A percentile compares a stretch with the other conserved stretches of the same genome.
phyloP scores from a whole-genome alignment of 2,113 vertebrate species.

The Climacteris rufus region DNA sequence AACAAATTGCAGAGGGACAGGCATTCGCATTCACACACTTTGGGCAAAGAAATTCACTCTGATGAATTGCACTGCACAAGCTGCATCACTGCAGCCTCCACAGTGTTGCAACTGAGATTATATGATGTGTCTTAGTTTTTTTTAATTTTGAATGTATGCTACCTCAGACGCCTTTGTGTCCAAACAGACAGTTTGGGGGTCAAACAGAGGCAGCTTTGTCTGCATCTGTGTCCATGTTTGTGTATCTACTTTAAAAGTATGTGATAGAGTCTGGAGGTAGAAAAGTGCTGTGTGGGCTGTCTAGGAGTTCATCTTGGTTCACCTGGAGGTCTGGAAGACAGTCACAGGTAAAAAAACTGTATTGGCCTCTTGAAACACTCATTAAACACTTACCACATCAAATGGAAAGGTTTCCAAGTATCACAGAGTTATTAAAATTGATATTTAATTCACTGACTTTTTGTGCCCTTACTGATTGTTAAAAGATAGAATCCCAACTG shows the following conservation, averaged over 20 bases:
- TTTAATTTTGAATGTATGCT: neutral
- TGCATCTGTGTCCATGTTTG: rapidly evolving
- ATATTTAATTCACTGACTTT: neutral
- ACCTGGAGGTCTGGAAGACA: neutral
- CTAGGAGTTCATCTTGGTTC: neutral
- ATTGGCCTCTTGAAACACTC: neutral
- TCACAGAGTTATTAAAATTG: neutral
- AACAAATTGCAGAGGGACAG: neutral
- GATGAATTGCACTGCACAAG: neutral
- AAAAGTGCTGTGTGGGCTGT: neutral
- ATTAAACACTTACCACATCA: neutral
- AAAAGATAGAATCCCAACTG: neutral
- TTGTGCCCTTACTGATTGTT: neutral
- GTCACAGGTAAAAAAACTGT: neutral
- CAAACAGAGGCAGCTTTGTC: neutral
- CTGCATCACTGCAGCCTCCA: rapidly evolving
- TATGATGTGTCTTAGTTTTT: rapidly evolving
- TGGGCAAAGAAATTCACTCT: neutral
- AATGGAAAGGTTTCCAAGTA: neutral
- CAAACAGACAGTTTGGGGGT: neutral
- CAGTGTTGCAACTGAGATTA: neutral
- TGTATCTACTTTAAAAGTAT: neutral
- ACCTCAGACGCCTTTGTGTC: neutral
- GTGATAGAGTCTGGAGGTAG: neutral
- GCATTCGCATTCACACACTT: neutral